Evolutionary conservation across 1,140 invertebrate species (phyloP).

Genomic region (Polypedilum pembai): DNA sequence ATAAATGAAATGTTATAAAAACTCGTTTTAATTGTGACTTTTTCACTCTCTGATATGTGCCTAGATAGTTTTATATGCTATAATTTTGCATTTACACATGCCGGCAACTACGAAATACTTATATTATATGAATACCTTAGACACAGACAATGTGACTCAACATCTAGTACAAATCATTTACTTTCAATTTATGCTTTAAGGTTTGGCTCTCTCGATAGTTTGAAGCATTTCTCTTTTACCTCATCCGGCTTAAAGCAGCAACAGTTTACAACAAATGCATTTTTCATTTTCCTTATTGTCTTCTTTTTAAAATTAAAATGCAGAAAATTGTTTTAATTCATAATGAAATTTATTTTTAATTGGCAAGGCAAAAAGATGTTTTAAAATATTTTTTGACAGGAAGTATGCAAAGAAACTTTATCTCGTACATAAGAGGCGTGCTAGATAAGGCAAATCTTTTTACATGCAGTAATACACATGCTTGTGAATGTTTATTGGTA

Average conservation of each 20-base stretch:
- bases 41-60: not conserved
- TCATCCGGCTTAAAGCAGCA: conserved; percentile 14
- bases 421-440: no score
- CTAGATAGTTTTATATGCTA: not conserved
- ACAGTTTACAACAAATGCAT: not conserved
- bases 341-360: no score
- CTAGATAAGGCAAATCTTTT: not conserved
- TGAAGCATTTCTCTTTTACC: conserved; percentile 8
- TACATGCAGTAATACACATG: not conserved
- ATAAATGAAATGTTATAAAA: conserved; percentile 20
- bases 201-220: conserved; percentile 7
- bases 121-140: not conserved
- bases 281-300: no score
- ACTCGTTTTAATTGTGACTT: conserved; percentile 8
- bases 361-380: no score
- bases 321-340: not conserved
- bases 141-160: not conserved
- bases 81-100: not conserved
- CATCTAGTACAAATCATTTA: not conserved
- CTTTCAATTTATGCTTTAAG: conserved; percentile 1
- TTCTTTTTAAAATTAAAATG: not conserved
- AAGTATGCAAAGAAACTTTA: no score
- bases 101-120: not conserved
- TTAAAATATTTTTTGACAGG: no score
- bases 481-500: not conserved